phyloP scores from a whole-genome alignment of 2,888 invertebrate species.

The Tiphia femorata region DNA sequence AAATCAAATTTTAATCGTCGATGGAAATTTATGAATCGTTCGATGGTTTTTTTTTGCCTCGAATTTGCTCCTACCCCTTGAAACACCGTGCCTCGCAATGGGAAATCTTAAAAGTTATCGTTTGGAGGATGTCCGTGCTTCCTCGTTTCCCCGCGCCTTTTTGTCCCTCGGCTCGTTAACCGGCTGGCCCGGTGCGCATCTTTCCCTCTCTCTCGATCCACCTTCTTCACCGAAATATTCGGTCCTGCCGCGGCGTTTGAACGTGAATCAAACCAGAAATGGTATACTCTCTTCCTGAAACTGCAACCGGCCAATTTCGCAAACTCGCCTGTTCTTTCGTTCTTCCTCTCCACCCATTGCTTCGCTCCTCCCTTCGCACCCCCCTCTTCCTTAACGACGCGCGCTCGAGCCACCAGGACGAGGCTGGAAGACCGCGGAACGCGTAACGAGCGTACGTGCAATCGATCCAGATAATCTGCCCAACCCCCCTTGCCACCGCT shows the following conservation, averaged over 20 bases:
- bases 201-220: conserved; percentile 6
- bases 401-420: conserved; percentile 33
- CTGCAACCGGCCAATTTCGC: conserved; percentile 25
- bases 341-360: background rate
- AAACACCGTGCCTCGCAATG: too few species aligned
- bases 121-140: too few species aligned
- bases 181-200: too few species aligned
- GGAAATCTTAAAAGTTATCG: too few species aligned
- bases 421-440: conserved; percentile 41
- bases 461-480: conserved; percentile 40
- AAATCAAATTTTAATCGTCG: too few species aligned
- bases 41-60: too few species aligned
- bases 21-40: too few species aligned
- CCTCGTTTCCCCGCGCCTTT: background rate
- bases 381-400: conserved; percentile 32
- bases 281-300: conserved; percentile 22
- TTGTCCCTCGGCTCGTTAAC: too few species aligned
- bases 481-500: too few species aligned
- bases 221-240: too few species aligned
- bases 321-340: background rate
- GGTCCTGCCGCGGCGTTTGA: too few species aligned
- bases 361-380: background rate
- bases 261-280: conserved; percentile 27
- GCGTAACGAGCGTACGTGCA: conserved; percentile 46
- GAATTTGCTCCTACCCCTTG: too few species aligned